These are phyloP conservation scores for Ictalurus furcatus DNA, from an alignment of 2,113 vertebrate species.

Conservation along the genomic window DNA sequence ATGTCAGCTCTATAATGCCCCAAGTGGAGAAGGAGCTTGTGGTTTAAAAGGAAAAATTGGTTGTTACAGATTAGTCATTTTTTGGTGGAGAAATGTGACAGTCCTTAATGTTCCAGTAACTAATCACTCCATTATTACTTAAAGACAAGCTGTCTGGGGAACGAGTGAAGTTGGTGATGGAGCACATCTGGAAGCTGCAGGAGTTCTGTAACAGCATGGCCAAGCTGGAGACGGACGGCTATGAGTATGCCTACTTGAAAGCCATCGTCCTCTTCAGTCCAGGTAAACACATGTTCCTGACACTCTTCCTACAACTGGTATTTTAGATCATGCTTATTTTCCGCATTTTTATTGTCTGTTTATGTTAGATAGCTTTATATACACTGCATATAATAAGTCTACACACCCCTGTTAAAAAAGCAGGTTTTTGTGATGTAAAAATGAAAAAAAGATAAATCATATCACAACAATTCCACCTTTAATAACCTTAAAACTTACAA, in stretches of 20 bases:
- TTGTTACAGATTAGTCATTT: background rate
- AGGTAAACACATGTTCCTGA: slow-evolving; percentile 74
- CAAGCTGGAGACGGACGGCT: slow-evolving; percentile 90
- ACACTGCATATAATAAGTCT: no score
- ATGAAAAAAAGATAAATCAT: no score
- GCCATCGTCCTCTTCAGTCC: slow-evolving; percentile 97
- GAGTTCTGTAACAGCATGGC: slow-evolving; percentile 99
- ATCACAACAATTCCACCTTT: no score
- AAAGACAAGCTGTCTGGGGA: slow-evolving; percentile 94
- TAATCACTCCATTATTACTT: slow-evolving; percentile 45
- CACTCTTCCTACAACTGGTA: background rate
- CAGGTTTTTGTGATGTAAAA: no score
- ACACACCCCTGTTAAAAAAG: no score
- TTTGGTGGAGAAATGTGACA: background rate
- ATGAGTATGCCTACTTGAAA: slow-evolving; percentile 98
- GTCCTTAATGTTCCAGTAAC: background rate
- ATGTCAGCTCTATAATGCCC: slow-evolving; percentile 43
- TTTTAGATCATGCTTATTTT: background rate
- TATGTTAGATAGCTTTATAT: no score
- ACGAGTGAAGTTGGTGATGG: slow-evolving; percentile 96
- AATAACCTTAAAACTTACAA: no score
- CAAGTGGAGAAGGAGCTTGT: background rate
- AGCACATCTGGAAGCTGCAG: slow-evolving; percentile 99
- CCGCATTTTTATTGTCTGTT: no score
- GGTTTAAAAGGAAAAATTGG: background rate